phyloP scores from a whole-genome alignment of 2,797 vertebrate species.

The Sphenodon punctatus region DNA sequence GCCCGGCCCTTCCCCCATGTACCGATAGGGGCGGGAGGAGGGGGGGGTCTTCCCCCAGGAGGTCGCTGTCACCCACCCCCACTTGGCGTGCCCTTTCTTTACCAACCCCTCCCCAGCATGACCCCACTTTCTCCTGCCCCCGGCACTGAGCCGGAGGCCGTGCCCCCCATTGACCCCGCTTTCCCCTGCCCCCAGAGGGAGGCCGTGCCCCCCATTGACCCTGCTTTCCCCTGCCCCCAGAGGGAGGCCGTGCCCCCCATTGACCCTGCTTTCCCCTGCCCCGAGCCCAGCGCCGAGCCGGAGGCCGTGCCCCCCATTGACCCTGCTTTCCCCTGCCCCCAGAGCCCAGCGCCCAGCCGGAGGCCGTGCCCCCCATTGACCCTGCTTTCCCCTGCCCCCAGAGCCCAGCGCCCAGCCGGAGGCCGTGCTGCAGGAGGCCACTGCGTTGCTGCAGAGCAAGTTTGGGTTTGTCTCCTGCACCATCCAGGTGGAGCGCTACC shows the following conservation, averaged over 20 bases:
- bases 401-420: slow-evolving; percentile 82
- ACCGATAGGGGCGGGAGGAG: too few species aligned
- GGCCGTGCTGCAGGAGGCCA: slow-evolving; percentile 86
- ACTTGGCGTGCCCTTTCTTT: too few species aligned
- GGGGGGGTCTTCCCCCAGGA: too few species aligned
- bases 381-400: slow-evolving; percentile 49
- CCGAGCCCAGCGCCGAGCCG: neutral
- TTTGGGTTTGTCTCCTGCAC: slow-evolving; percentile 90
- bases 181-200: neutral
- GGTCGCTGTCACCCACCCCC: too few species aligned
- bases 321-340: neutral
- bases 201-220: too few species aligned
- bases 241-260: neutral
- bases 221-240: accelerated
- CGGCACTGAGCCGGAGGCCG: neutral
- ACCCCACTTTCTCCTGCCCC: neutral
- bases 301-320: too few species aligned
- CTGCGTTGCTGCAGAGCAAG: slow-evolving; percentile 82
- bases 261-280: accelerated
- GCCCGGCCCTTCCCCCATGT: too few species aligned
- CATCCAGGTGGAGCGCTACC: slow-evolving; percentile 90
- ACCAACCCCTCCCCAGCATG: neutral
- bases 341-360: slow-evolving; percentile 76
- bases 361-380: too few species aligned
- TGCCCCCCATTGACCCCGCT: too few species aligned